Base-by-base conservation (phyloP, 2,797 vertebrate genomes). In the Micrastur ruficollis region DNA sequence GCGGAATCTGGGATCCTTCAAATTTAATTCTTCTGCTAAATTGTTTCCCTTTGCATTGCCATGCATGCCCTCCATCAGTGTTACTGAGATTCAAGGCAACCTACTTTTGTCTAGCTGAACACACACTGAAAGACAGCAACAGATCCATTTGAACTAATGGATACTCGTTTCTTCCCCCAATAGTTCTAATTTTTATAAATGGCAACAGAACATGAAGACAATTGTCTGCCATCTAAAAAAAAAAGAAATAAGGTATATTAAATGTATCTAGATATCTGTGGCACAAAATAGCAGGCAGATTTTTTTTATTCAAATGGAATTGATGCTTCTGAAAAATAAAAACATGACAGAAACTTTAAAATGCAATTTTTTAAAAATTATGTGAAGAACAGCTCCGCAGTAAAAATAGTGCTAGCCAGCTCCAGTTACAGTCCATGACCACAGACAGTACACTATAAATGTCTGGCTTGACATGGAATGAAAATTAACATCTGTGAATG, bases 401-500 rank as follows among this genome's bases (percentile, higher is more conserved):
- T 89, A 93, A 90, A 93, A 94, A 58, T 1, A 58, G 72, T 12
- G 27, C 68, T 94, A 67, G 49, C 15, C 75, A 85, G 91, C 79
- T 95, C 91, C 59, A 49, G 81, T 81, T 94, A 78, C 79, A 95
- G 79, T 3, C 49, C 85, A n/a, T 16, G 66, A 46, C 19, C 50
- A 80, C 85, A 91, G 95, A 91, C 75, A 88, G 79, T 68, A n/a
- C 40, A 31, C 72, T 74, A 72, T 14, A 68, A 90, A 93, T 21
- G 68, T 74, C 79, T 95, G 89, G 61, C 65, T 55, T 95, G 62
- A 71, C 70, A 49, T 4, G 21, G 84, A 93, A 61, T 47, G 53
- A 92, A 85, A 86, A 88, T 91, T 63, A 85, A 82, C 87, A 91
- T 74, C 87, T 96, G 85, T 32, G 68, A 81, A 65, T n/a, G n/a